Evolutionary conservation across 2,113 vertebrate species (phyloP).

Genomic region (Lepidothrix coronata): DNA sequence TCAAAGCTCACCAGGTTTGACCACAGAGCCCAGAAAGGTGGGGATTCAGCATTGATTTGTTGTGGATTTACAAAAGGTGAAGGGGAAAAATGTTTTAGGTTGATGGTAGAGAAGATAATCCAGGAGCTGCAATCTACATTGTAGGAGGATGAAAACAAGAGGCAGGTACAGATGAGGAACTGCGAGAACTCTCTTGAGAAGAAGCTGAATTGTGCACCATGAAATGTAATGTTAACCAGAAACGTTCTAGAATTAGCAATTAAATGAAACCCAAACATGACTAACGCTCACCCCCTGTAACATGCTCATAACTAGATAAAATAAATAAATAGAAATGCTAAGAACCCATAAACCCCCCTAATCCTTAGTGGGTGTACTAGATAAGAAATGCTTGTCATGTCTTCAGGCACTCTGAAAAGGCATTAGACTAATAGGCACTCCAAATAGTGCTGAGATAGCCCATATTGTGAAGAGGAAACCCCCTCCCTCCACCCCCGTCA

Average conservation of each 20-base stretch:
- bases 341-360: background rate
- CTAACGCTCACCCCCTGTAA: background rate
- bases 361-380: background rate
- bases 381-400: constrained; percentile 8
- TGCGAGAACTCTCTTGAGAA: background rate
- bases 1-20: background rate
- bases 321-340: background rate
- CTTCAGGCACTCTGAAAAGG: constrained; percentile 8
- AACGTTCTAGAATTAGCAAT: background rate
- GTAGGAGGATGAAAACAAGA: background rate
- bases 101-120: background rate
- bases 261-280: background rate
- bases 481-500: background rate
- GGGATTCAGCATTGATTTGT: background rate
- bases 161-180: background rate
- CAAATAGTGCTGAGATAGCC: background rate
- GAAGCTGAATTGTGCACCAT: background rate
- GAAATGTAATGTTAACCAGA: background rate
- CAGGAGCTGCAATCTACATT: background rate
- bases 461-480: background rate
- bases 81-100: background rate
- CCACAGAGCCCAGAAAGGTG: background rate
- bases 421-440: background rate
- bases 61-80: background rate
- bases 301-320: background rate